Conservation (phyloP, 2,888 invertebrate species). For the Drosophila subquinaria region DNA sequence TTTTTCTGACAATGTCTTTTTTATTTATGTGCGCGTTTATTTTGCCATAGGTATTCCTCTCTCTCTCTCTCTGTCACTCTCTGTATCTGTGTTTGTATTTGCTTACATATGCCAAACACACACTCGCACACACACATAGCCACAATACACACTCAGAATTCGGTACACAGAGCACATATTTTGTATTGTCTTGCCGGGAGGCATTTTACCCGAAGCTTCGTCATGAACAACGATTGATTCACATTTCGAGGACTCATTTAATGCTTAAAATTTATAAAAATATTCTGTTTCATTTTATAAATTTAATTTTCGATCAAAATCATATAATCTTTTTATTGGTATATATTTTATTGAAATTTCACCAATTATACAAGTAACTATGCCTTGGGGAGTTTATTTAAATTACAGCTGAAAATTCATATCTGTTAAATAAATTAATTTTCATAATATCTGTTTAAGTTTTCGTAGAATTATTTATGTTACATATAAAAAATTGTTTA, state of each 20-base stretch:
- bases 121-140: constrained; percentile 16
- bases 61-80: constrained; percentile 38
- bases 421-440: not conserved
- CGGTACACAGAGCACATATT: constrained; percentile 50
- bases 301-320: not conserved
- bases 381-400: not conserved
- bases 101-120: constrained; percentile 62
- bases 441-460: not conserved
- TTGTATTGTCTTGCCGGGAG: constrained; percentile 57
- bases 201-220: constrained; percentile 44
- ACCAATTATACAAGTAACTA: not conserved
- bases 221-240: constrained; percentile 59
- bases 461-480: not conserved
- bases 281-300: not conserved
- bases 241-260: constrained; percentile 28
- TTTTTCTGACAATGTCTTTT: constrained; percentile 61
- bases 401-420: not conserved
- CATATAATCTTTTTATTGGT: not conserved
- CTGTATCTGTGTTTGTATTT: constrained; percentile 56
- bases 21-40: constrained; percentile 77
- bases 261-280: constrained; percentile 19
- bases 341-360: not conserved
- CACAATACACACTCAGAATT: constrained; percentile 14
- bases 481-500: not conserved
- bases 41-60: constrained; percentile 60